Base-by-base conservation (phyloP, 2,113 vertebrate genomes). In the Heterochromis multidens region DNA sequence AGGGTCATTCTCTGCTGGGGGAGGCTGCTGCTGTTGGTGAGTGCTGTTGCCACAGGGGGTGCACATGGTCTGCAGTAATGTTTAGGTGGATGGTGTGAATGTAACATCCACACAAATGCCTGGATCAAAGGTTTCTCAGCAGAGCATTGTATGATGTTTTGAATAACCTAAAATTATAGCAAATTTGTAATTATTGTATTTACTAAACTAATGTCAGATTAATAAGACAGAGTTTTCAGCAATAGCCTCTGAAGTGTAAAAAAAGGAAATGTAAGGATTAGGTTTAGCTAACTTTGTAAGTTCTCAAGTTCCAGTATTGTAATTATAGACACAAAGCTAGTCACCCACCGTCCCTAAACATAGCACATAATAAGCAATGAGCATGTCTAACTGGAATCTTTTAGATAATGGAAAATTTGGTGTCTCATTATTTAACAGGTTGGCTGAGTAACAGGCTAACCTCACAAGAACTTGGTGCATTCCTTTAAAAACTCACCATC, bases 401-500 rank as follows among this genome's bases (percentile, higher is more conserved):
- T 54, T 21, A 43, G 62, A 23, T 49, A 37, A 79, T 14, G 37
- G 62, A 62, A 43, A 63, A 67, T 79, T 17, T 17, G 23, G 37
- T 80, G 62, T 80, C 61, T 87, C 74, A 61, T 91, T 88, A 90
- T 40, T 87, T 87, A 90, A 85, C 80, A 86, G 31, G 10, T 79
- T 85, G 80, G 67, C 77, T 79, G 77, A 25, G 23, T 58, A 83
- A 81, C 88, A 82, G 82, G 59, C 82, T 80, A 62, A 90, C 83
- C 61, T 63, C 56, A 59, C 70, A 85, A 76, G 57, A 88, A 81
- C 82, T 88, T 65, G 85, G 84, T 87, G 74, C 46, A 79, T 90
- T 89, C 84, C 85, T 93, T 90, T 80, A 25, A 88, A 87, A 91
- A 80, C 59, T 88, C 85, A 81, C 25, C 78, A 61, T 79, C 84